Evolutionary conservation across 37 sponge, comb jelly and placozoan genomes (phyloP).

Genomic region (Crambe crambe): DNA sequence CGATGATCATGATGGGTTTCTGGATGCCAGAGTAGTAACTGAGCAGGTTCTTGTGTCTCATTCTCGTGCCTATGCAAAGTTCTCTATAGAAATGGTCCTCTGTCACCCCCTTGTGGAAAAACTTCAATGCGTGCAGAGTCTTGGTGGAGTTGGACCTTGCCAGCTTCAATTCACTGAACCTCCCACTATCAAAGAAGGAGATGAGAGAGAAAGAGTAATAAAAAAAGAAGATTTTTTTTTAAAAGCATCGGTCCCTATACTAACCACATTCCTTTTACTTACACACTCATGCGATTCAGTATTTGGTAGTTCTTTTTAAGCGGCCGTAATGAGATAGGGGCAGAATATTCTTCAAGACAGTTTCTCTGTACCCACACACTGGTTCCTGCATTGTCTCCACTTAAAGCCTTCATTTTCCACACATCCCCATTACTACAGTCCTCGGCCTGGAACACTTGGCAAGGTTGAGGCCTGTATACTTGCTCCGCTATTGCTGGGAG

Average conservation of each 20-base stretch:
- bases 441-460: slow-evolving; percentile 14
- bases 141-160: slow-evolving; percentile 30
- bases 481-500: slow-evolving; percentile 24
- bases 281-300: background rate
- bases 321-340: background rate
- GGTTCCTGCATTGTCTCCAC: slow-evolving; percentile 12
- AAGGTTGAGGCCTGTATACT: slow-evolving; percentile 8
- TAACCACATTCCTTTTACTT: background rate
- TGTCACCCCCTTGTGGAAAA: background rate
- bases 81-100: slow-evolving; percentile 33
- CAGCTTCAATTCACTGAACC: slow-evolving; percentile 27
- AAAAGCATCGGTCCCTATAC: background rate
- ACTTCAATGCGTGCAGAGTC: slow-evolving; percentile 20
- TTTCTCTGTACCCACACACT: slow-evolving; percentile 16
- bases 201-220: background rate
- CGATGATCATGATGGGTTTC: background rate
- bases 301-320: slow-evolving; percentile 8
- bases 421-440: slow-evolving; percentile 17
- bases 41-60: slow-evolving; percentile 35
- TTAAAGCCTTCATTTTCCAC: slow-evolving; percentile 14
- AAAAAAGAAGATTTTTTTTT: background rate
- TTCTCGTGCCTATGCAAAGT: slow-evolving; percentile 23
- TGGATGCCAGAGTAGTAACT: slow-evolving; percentile 10
- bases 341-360: slow-evolving; percentile 29
- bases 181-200: slow-evolving; percentile 4